Conservation (phyloP, 2,797 vertebrate genomes). For the Staurois parvus region DNA sequence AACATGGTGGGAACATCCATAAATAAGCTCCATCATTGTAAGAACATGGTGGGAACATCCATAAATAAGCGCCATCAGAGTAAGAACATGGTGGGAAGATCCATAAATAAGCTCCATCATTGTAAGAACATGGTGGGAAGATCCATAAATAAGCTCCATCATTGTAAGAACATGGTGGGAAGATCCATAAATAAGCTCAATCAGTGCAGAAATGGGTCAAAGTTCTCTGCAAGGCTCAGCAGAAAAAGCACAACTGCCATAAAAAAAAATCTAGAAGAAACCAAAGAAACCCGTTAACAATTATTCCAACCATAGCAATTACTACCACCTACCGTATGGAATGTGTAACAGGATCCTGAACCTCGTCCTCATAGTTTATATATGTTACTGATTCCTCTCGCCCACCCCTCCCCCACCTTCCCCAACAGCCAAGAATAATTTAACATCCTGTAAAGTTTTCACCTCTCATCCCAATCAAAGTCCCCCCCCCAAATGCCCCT, state of each 20-base stretch:
- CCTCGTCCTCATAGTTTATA: background rate
- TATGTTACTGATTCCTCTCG: background rate
- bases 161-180: background rate
- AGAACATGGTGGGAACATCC: too few species aligned
- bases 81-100: too few species aligned
- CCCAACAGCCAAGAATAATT: background rate
- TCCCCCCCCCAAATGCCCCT: background rate
- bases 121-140: too few species aligned
- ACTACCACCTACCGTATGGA: background rate
- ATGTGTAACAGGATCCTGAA: background rate
- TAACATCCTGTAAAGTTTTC: constrained; percentile 20
- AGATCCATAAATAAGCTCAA: too few species aligned
- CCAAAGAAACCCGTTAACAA: background rate
- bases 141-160: too few species aligned
- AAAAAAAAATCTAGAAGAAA: too few species aligned
- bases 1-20: too few species aligned
- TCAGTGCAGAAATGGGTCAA: too few species aligned
- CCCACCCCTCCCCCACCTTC: background rate
- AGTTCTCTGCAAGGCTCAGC: background rate
- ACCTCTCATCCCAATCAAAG: constrained; percentile 38
- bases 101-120: too few species aligned
- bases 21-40: too few species aligned
- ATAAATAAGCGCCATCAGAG: too few species aligned
- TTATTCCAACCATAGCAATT: background rate
- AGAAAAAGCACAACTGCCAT: background rate